Base-by-base conservation (phyloP, 2,888 invertebrate species). In the Apocheima hispidaria region DNA sequence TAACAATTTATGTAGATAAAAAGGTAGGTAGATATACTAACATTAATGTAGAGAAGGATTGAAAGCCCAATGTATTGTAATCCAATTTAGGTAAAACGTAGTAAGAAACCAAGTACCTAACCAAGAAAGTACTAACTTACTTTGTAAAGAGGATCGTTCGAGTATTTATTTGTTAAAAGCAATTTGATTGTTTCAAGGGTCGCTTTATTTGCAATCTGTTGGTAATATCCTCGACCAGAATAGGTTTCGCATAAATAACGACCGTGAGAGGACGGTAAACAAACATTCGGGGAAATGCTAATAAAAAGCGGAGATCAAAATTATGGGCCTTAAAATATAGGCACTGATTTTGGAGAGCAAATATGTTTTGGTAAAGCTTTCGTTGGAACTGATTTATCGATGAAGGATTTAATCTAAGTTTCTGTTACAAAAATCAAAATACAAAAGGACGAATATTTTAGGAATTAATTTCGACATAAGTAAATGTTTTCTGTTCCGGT, bases 131-230 rank as follows among this genome's bases (percentile, higher is more conserved):
- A 52, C 20, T 36, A 33, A 43, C 6, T 51, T 18, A 38, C 6
- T 51, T 12, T 16, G 28, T 28, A 41, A 61, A 59, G 43, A 57
- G 56, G 46, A 4, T 7, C 18, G 48, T 60, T 60, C 40, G 7
- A 40, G 26, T 57, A 40, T 62, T 62, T 52, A 40, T 60, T 63
- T 64, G 40, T 49, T 48, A 57, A 69, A 69, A 69, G 43, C 50
- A 69, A 68, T 72, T 71, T 28, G 51, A 35, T 23, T 40, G 50
- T 20, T 48, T 23, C 43, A 30, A 63, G 60, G 59, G 55, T 35
- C 36, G 23, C 40, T 73, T 65, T 70, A 71, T 71, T 68, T 26
- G 33, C 43, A 41, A 58, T 50, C 59, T 50, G 51, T 7, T 28
- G 33, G 38, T 28, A 33, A 59, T 35, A 54, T 28, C 12, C 18